These are phyloP conservation scores for Fragum whitleyi DNA, from an alignment of 2,888 invertebrate genomes.

Conservation along the genomic window DNA sequence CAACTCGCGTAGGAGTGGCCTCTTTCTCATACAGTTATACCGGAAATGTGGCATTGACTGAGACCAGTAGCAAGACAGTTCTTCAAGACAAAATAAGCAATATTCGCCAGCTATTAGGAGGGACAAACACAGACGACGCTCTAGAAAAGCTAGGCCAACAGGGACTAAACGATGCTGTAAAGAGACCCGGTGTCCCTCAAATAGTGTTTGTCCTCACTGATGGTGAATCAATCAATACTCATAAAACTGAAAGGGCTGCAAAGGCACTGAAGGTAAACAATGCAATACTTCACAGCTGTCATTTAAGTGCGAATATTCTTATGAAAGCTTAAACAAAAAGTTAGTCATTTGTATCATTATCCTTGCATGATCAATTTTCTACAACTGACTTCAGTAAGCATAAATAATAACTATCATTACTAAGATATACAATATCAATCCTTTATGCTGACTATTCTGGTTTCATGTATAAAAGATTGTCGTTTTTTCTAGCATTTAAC, in stretches of 20 bases:
- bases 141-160: conserved; percentile 48
- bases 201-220: conserved; percentile 67
- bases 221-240: conserved; percentile 54
- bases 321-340: too few relatives aligned
- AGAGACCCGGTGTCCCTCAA: conserved; percentile 53
- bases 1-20: conserved; percentile 66
- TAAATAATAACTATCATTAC: too few relatives aligned
- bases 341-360: too few relatives aligned
- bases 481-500: too few relatives aligned
- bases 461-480: too few relatives aligned
- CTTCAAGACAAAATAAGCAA: conserved; percentile 40
- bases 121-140: conserved; percentile 64
- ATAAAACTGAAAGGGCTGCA: conserved; percentile 57
- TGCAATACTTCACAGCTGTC: not conserved
- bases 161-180: conserved; percentile 33
- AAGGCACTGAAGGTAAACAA: conserved; percentile 44
- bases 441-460: too few relatives aligned
- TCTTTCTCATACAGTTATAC: conserved; percentile 61
- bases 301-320: too few relatives aligned
- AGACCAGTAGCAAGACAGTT: conserved; percentile 41
- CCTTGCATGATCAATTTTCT: too few relatives aligned
- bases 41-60: conserved; percentile 43
- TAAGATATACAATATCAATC: too few relatives aligned
- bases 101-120: conserved; percentile 60
- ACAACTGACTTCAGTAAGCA: too few relatives aligned